Percentiles rank a stretch among this genome's conserved stretches.
Conservation (phyloP, 2,888 invertebrate genomes). For the Ashinkailepas kermadecensis region DNA sequence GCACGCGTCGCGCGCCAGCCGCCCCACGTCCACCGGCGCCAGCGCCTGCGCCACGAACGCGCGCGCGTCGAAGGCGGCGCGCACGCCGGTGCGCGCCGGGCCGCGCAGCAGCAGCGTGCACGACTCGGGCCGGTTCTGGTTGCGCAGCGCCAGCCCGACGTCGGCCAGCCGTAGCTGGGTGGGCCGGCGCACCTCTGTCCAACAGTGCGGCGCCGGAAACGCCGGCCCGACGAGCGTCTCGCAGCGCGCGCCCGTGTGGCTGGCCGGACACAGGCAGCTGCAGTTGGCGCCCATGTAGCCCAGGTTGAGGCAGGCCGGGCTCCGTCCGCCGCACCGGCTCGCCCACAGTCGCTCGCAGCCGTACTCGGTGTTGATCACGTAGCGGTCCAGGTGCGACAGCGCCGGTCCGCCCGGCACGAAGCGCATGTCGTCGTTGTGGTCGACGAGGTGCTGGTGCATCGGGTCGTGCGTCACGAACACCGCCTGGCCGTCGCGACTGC, state of each 20-base stretch:
- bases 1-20: background rate
- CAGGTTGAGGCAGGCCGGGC: background rate
- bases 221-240: background rate
- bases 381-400: background rate
- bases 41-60: background rate
- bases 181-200: background rate
- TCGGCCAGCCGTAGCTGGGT: background rate
- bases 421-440: constrained; percentile 10
- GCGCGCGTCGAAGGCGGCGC: background rate
- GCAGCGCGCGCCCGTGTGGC: background rate
- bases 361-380: constrained; percentile 19
- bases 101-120: constrained; percentile 12
- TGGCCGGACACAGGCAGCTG: constrained; percentile 1
- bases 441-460: constrained; percentile 1
- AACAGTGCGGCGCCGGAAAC: background rate
- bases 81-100: background rate
- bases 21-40: background rate
- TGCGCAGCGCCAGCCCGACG: background rate
- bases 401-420: background rate
- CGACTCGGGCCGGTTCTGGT: background rate
- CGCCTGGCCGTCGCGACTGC: constrained; percentile 9
- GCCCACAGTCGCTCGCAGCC: constrained; percentile 14
- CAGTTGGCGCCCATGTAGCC: constrained; percentile 19
- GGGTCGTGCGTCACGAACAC: constrained; percentile 13
- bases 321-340: background rate